Conservation (phyloP, 2,888 invertebrate genomes). For the Alloplasta piceator region DNA sequence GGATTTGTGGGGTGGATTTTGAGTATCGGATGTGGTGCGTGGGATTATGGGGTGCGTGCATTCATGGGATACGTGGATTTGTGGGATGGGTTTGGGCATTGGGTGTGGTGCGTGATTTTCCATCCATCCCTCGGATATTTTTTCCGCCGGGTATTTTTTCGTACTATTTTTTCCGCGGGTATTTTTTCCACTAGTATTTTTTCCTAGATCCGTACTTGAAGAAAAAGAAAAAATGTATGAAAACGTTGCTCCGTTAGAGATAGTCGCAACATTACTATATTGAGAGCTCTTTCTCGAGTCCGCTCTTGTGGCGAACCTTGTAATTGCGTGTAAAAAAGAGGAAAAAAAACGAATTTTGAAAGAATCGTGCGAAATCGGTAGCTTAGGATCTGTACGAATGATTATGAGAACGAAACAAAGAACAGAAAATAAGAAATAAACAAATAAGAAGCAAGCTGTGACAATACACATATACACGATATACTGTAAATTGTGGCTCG, state of each 20-base stretch:
- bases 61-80: no score
- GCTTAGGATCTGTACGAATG: constrained; percentile 78
- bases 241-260: constrained; percentile 43
- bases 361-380: constrained; percentile 69
- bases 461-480: constrained; percentile 75
- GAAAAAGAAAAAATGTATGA: constrained; percentile 25
- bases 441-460: constrained; percentile 74
- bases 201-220: no score
- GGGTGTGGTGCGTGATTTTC: no score
- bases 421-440: constrained; percentile 54
- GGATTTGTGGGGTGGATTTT: no score
- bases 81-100: no score
- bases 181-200: no score
- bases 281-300: constrained; percentile 45
- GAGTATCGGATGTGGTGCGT: no score
- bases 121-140: no score
- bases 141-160: no score
- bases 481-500: constrained; percentile 64
- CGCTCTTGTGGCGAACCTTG: constrained; percentile 49
- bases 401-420: constrained; percentile 48
- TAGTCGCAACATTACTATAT: constrained; percentile 38
- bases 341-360: constrained; percentile 48
- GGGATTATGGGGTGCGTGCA: no score
- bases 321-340: constrained; percentile 49
- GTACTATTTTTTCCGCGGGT: no score